Base-by-base conservation (phyloP, 2,888 invertebrate species). In the Apotomis turbidana region DNA sequence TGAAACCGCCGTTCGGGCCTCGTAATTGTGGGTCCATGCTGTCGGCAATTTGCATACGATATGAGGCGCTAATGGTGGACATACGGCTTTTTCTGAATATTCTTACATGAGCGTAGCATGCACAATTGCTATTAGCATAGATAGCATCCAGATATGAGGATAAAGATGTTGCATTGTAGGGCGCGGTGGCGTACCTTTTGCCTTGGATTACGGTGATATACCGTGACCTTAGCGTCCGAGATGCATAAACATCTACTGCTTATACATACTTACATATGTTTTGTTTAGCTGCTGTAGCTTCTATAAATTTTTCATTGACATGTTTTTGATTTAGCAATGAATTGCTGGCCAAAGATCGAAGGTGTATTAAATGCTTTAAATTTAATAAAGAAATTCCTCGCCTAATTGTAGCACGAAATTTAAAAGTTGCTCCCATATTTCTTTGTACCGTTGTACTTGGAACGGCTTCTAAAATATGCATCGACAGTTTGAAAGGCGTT, bases 41-140 rank as follows among this genome's bases (percentile, higher is more conserved):
- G 82, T 81, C 78, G 77, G 85, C 86, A 90, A 91, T 93, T 91
- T 91, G 91, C 92, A 92, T 92, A 88, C 79, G 83, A 85, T 89
- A 90, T 90, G 89, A 90, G 86, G 88, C 84, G 90, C 85, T 91
- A 91, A 91, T 91, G 87, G 86, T 85, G 86, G 87, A 87, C 85
- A 87, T 87, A 87, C 83, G 81, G 82, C 83, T 87, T 87, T 85
- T 86, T 85, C 84, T 85, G 82, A 87, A 88, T 87, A 87, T 85
- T 87, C 85, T 83, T 82, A 80, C 82, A 80, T 82, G 83, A 81
- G 76, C 83, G 82, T 84, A 81, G 76, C 84, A 82, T 85, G 85
- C 81, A 81, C 86, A 86, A 83, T 83, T 80, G 77, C 80, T 82
- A 89, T 89, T 88, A 88, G 80, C 89, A 88, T 90, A 91, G 89